Base-by-base conservation (phyloP, 2,113 vertebrate genomes). In the Takifugu bimaculatus region DNA sequence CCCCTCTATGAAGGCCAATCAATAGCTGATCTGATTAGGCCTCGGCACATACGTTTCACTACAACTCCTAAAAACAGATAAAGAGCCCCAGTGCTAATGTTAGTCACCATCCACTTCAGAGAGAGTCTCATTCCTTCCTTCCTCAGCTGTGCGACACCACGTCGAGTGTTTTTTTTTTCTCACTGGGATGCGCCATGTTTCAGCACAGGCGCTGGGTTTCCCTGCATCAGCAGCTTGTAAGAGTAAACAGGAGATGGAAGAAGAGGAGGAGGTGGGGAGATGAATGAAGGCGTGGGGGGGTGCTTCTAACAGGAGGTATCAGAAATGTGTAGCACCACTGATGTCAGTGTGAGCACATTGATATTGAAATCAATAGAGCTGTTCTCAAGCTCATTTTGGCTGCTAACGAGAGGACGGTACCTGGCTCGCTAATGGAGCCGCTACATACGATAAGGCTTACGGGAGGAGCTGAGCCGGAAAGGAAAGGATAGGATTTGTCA, bases 261-360 rank as follows among this genome's bases (percentile, higher is more conserved):
- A 68, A 77, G 76, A 49, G 50, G 54, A 35, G 42, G 54, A 20
- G 26, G 69, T 50, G 3, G 32, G 35, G 11, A 43, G 57, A 26
- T 1, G 12, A 42, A 7, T 26, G 43, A 50, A 44, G 26, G n/a
- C 13, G 47, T 44, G 51, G 56, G 61, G 60, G 51, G 50, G 54
- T 45, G 67, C 54, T 61, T 76, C 66, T 65, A 63, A 79, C 27
- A 28, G 70, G 69, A 76, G 64, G 70, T 76, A 74, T 87, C 72
- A 78, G 78, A 79, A 81, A 79, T 74, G 72, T 77, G 70, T 74
- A 64, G 82, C 61, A 63, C 35, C 79, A 85, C 72, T 64, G 74
- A 87, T 80, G 82, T 68, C 75, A 65, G 53, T 78, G 84, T 87
- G 82, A 88, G 82, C 82, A 83, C 75, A 77, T 85, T 84, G 78